These are phyloP conservation scores for Limanda limanda DNA, from an alignment of 2,113 vertebrate species.

Conservation along the genomic window DNA sequence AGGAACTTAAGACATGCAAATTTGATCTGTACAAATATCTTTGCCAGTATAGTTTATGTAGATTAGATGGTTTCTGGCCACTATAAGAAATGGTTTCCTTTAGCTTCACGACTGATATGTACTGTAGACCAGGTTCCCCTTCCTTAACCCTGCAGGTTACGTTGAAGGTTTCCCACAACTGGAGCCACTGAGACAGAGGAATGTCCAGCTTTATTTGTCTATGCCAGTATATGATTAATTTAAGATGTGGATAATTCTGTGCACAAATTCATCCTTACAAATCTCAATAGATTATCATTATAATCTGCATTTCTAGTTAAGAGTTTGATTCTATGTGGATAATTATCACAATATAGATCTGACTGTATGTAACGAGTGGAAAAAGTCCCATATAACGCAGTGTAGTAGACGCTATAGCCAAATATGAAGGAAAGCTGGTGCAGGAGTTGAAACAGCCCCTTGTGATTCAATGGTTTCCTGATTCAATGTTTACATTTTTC, in stretches of 20 bases:
- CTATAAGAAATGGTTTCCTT: slow-evolving; percentile 15
- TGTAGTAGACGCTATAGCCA: slow-evolving; percentile 53
- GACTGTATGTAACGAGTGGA: slow-evolving; percentile 16
- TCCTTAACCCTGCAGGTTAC: slow-evolving; percentile 3
- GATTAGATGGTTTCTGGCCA: slow-evolving; percentile 5
- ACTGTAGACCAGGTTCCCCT: background rate
- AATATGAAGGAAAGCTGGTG: slow-evolving; percentile 61
- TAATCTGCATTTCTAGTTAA: slow-evolving; percentile 13
- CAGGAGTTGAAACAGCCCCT: slow-evolving; percentile 46
- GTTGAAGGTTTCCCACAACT: slow-evolving; percentile 12
- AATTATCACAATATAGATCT: slow-evolving; percentile 9
- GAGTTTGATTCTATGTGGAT: slow-evolving; percentile 2
- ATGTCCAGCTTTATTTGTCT: slow-evolving; percentile 39
- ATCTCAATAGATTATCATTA: slow-evolving; percentile 41
- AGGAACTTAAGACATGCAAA: background rate
- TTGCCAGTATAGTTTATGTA: slow-evolving; percentile 43
- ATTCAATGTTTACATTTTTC: slow-evolving; percentile 68
- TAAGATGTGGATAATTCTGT: slow-evolving; percentile 13
- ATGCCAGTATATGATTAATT: slow-evolving; percentile 32
- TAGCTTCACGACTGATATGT: slow-evolving; percentile 27
- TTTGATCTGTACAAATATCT: slow-evolving; percentile 29
- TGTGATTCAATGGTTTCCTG: slow-evolving; percentile 49
- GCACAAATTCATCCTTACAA: slow-evolving; percentile 29
- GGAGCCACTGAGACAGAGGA: slow-evolving; percentile 25
- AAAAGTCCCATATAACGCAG: background rate